phyloP scores from a whole-genome alignment of 2,888 invertebrate species.

The Drosophila quinaria region DNA sequence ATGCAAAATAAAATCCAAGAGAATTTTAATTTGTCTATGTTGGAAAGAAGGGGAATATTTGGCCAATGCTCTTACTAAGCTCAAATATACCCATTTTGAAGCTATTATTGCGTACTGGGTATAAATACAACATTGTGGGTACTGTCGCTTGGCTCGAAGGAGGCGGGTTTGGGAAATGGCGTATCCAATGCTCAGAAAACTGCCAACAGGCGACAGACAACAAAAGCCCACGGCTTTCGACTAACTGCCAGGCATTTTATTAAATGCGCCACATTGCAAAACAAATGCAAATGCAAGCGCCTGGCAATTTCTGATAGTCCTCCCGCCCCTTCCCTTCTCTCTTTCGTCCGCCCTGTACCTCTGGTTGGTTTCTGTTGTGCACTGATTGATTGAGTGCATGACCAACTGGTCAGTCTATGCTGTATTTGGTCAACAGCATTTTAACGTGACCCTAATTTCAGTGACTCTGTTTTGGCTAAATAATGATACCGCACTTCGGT shows the following conservation, averaged over 20 bases:
- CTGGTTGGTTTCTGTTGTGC: conserved; percentile 14
- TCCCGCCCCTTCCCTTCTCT: not conserved
- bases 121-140: conserved; percentile 24
- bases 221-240: conserved; percentile 38
- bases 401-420: conserved; percentile 27
- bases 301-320: conserved; percentile 56
- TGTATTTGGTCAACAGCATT: conserved; percentile 36
- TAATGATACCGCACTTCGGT: conserved; percentile 63
- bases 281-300: conserved; percentile 51
- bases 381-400: conserved; percentile 68
- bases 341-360: not conserved
- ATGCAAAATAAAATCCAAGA: not conserved
- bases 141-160: not conserved
- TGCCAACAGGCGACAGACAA: conserved; percentile 14
- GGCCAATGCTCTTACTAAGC: not conserved
- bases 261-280: conserved; percentile 48
- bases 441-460: conserved; percentile 62
- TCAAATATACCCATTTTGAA: not conserved
- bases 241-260: conserved; percentile 35
- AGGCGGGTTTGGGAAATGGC: not conserved
- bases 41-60: not conserved
- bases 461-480: conserved; percentile 52
- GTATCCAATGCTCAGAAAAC: conserved; percentile 6
- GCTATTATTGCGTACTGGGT: not conserved
- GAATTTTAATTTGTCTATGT: not conserved